phyloP scores from a whole-genome alignment of 2,113 vertebrate genomes.

The Microtus richardsoni region DNA sequence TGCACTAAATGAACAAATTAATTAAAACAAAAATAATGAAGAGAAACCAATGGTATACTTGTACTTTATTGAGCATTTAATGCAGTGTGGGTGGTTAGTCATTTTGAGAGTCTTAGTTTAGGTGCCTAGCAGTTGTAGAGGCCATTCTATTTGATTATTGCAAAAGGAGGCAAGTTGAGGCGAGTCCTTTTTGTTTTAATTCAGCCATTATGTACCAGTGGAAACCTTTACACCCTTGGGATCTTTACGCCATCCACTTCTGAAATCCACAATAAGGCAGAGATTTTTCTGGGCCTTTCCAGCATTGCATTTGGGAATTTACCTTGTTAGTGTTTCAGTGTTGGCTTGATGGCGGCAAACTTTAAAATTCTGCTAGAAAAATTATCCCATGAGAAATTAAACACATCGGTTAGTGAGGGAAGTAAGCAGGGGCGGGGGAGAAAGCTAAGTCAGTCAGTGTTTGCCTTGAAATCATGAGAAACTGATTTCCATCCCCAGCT shows the following conservation, averaged over 20 bases:
- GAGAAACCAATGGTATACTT: fast-evolving
- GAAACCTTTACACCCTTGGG: not conserved
- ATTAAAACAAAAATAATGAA: not conserved
- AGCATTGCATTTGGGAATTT: fast-evolving
- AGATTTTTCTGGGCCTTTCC: not conserved
- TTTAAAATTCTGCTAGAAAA: not conserved
- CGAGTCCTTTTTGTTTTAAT: not conserved
- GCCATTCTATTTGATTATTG: no score
- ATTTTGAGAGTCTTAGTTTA: not conserved
- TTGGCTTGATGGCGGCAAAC: not conserved
- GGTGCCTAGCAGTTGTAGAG: not conserved
- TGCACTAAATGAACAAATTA: not conserved
- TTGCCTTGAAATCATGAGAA: no score
- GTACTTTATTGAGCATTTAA: not conserved
- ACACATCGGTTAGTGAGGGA: not conserved
- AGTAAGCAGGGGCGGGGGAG: not conserved
- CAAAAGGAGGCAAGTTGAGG: not conserved
- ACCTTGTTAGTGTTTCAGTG: not conserved
- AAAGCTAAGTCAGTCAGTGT: no score
- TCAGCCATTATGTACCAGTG: not conserved
- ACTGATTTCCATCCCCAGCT: not conserved
- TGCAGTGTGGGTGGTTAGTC: not conserved
- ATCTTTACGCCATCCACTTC: fast-evolving
- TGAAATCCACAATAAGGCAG: not conserved
- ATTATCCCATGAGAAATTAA: not conserved